Base-by-base conservation (phyloP, 2,888 invertebrate species). In the Drosophila neutralis region DNA sequence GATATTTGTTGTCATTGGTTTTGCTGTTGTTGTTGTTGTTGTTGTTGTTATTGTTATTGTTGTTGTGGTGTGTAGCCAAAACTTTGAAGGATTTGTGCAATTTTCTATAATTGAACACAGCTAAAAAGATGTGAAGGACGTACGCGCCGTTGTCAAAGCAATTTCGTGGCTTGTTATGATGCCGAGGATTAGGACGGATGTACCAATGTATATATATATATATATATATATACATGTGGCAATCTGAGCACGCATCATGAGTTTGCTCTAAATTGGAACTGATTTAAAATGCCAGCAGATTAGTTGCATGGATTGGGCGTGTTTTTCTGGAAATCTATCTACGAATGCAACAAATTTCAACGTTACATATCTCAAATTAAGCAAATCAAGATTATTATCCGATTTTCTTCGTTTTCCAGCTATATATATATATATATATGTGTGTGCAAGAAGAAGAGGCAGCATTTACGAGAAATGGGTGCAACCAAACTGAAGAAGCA, bases 21-120 rank as follows among this genome's bases (percentile, higher is more conserved):
- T 45, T 24, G 15, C 1, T 45, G 45, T 24, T 24, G 21, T 2
- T 40, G 21, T 21, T 21, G 21, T 21, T 21, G 21, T 24, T 24
- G 24, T 24, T 45, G 24, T 6, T n/a, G 40, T 68, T 76, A 45
- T 61, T 66, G 69, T 57, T 24, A 2, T 21, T 33, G 33, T 15
- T 24, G 52, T 57, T 80, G 76, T 69, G 63, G 33, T 60, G 59
- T 52, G 62, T 58, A 61, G 64, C 75, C 57, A 72, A 81, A 84
- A 78, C 60, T 85, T 85, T 76, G 80, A 82, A 75, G 85, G 90
- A 87, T 87, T 85, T 89, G 75, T 64, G 88, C 86, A 85, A 85
- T 89, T 85, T 82, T 67, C 86, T 78, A 80, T 82, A 87, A 88
- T 88, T 85, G 86, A 88, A 74, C 61, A 57, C 57, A 36, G 58